A percentile compares a stretch with the other conserved stretches of the same genome.
Evolutionary conservation across 2,888 invertebrate species (phyloP).

Genomic region (Herminia tarsipennalis): DNA sequence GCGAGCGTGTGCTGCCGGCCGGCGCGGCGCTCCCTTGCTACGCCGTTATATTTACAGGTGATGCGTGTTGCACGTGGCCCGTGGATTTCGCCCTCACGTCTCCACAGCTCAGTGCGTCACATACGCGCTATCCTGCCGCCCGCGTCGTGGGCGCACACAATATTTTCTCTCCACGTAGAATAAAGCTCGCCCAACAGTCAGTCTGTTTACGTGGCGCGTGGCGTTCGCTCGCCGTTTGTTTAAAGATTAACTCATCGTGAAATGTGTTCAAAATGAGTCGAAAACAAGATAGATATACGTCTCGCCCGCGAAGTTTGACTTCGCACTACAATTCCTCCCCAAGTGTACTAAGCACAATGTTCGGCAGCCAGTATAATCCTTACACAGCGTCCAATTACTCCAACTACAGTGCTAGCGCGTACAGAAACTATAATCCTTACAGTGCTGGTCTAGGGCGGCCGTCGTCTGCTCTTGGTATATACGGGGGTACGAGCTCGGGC

Average conservation of each 20-base stretch:
- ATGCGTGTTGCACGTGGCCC: constrained; percentile 63
- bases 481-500: constrained; percentile 87
- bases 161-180: constrained; percentile 69
- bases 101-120: constrained; percentile 61
- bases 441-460: constrained; percentile 72
- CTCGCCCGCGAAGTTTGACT: constrained; percentile 75
- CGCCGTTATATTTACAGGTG: constrained; percentile 72
- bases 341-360: constrained; percentile 74
- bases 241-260: constrained; percentile 46
- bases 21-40: constrained; percentile 41
- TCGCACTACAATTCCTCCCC: constrained; percentile 77
- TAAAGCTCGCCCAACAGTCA: constrained; percentile 70
- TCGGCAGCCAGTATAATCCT: constrained; percentile 70
- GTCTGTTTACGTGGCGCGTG: constrained; percentile 72
- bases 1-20: constrained; percentile 41
- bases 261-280: constrained; percentile 78
- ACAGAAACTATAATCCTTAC: constrained; percentile 79
- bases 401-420: constrained; percentile 68
- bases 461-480: constrained; percentile 78
- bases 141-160: constrained; percentile 68
- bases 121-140: constrained; percentile 58
- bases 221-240: constrained; percentile 58
- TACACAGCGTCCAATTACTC: constrained; percentile 69
- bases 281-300: constrained; percentile 74
- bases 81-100: constrained; percentile 58